A percentile compares a stretch with the other conserved stretches of the same genome.
These are phyloP conservation scores for Lasiurus cinereus DNA, from an alignment of 2,113 vertebrate genomes.

Conservation along the genomic window DNA sequence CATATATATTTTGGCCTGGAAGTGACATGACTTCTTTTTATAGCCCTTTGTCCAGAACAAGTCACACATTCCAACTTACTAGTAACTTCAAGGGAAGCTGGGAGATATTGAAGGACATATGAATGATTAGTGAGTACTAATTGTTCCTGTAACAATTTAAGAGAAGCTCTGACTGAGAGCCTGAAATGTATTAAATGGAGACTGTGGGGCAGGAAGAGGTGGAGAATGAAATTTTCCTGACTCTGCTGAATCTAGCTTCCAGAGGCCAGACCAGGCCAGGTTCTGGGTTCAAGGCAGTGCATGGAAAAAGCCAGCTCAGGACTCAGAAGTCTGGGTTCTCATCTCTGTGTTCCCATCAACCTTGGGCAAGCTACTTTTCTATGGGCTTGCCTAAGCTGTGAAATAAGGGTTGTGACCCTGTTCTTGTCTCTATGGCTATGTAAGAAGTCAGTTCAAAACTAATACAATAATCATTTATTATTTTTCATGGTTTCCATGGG, in stretches of 20 bases:
- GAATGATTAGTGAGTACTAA: neutral
- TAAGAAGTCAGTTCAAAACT: neutral
- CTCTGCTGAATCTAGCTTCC: neutral
- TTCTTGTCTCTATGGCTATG: neutral
- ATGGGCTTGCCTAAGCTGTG: neutral
- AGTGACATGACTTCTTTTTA: neutral
- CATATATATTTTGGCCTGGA: neutral
- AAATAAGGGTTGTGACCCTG: neutral
- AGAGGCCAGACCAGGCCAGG: neutral
- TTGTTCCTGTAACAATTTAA: neutral
- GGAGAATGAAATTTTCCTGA: neutral
- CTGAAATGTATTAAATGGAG: neutral
- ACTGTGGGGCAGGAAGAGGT: neutral
- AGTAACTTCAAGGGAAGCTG: neutral
- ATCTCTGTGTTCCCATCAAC: neutral
- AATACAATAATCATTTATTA: neutral
- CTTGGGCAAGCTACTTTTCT: neutral
- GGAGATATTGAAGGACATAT: neutral
- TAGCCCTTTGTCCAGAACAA: neutral
- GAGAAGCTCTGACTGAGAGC: neutral
- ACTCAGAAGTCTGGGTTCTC: neutral
- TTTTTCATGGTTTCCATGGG: neutral
- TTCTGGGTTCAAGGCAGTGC: neutral
- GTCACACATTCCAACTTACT: neutral
- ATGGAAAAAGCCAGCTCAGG: neutral